phyloP scores from a whole-genome alignment of 2,113 vertebrate genomes.

The Hystrix brachyura region DNA sequence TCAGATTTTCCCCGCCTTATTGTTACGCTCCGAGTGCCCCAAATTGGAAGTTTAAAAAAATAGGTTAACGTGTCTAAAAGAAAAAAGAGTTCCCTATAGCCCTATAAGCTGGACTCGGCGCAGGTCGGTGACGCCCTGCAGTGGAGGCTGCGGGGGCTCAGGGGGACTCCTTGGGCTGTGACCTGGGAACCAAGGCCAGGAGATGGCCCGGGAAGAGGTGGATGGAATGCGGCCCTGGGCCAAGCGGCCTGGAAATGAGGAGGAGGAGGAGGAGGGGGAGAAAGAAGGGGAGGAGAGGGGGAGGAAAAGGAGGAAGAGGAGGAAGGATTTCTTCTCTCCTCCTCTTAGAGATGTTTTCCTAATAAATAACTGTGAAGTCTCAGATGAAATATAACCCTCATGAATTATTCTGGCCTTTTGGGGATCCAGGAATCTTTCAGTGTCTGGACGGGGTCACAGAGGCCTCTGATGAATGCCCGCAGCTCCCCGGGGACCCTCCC shows the following conservation, averaged over 20 bases:
- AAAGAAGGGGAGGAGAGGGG: neutral
- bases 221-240: conserved; percentile 48
- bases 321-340: neutral
- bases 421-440: conserved; percentile 70
- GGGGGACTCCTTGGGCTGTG: neutral
- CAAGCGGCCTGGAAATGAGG: conserved; percentile 1
- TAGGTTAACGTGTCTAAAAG: conserved; percentile 30
- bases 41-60: conserved; percentile 49
- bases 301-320: neutral
- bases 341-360: conserved; percentile 62
- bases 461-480: neutral
- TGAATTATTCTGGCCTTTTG: conserved; percentile 57
- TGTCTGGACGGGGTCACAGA: conserved; percentile 61
- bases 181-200: conserved; percentile 12
- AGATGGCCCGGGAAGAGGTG: neutral
- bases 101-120: neutral
- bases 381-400: conserved; percentile 64
- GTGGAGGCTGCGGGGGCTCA: neutral
- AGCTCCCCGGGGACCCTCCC: conserved; percentile 26
- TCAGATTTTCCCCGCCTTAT: neutral
- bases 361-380: conserved; percentile 74
- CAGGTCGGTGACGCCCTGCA: neutral
- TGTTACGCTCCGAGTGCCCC: neutral
- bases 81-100: neutral
- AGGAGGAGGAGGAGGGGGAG: neutral